Evolutionary conservation across 2,888 invertebrate genomes (phyloP), one percentile per base, ranked within the genome.

Genomic region (Drosophila birchii): DNA sequence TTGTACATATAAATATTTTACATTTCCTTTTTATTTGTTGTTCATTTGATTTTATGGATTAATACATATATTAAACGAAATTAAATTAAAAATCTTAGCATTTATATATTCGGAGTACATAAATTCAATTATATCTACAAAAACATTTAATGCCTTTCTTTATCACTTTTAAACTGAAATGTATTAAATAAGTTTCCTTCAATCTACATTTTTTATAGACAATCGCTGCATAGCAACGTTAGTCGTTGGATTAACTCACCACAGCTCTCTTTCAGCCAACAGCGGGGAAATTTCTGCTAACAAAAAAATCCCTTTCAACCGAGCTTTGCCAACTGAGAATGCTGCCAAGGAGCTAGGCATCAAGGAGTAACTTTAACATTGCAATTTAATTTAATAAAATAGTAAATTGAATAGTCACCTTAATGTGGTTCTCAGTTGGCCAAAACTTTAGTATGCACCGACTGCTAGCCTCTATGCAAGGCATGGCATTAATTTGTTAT

Each of bases 301-400:
- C 20, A 8, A 34, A 51, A 49, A 51, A 51, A 51, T 51, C 51
- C 51, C 51, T 34, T 51, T 51, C 51, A 51, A 51, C 51, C 51
- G 16, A 51, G 5, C 20, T 16, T 20, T 34, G 20, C 9, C 4
- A 34, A 20, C 18, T 16, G 20, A 34, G 51, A 20, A 34, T 5
- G 5, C 51, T 20, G 34, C 5, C 14, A 34, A 34, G 20, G 14
- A 34, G n/a, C 32, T 18, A 32, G 12, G 2, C 32, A 14, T 2
- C 16, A 23, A 12, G 12, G 18, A 7, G 18, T 49, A 7, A n/a
- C 12, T 32, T 18, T 32, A 3, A 32, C 4, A 2, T 5, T 14
- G 20, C 20, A 20, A 14, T 20, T 34, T 51, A 51, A 34, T 32
- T 18, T 34, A 34, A 51, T 32, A 14, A 49, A 18, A 32, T 20